Percentiles rank a stretch among this genome's conserved stretches.
Conservation (phyloP, 2,888 invertebrate species). For the Hemaris fuciformis region DNA sequence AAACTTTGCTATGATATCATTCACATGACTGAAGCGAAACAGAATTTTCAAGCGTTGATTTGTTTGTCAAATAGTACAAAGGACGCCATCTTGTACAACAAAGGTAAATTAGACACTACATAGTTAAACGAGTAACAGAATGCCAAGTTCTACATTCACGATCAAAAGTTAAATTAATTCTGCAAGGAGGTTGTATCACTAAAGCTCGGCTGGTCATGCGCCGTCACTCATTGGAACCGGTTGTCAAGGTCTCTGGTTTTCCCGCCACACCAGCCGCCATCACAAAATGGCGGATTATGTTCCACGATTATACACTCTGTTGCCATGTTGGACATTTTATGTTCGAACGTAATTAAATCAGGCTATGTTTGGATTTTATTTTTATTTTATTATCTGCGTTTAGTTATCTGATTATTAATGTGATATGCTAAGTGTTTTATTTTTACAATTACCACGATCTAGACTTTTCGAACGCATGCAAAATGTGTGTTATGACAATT, state of each 20-base stretch:
- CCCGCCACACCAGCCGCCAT: slow-evolving; percentile 44
- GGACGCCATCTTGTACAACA: background rate
- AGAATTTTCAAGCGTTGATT: background rate
- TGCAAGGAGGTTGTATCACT: slow-evolving; percentile 11
- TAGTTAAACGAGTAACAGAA: too few relatives aligned
- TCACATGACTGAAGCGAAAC: background rate
- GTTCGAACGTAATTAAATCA: slow-evolving; percentile 7
- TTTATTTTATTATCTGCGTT: background rate
- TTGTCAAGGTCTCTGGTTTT: slow-evolving; percentile 75
- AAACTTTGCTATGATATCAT: background rate
- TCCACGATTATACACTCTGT: slow-evolving; percentile 34
- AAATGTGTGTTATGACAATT: too few relatives aligned
- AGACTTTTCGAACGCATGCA: background rate
- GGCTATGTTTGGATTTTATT: slow-evolving; percentile 2
- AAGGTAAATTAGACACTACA: background rate
- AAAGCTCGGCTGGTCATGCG: slow-evolving; percentile 20
- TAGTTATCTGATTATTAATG: background rate
- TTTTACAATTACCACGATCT: background rate
- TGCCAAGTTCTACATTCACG: background rate
- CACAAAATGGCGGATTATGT: slow-evolving; percentile 56
- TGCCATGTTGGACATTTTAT: slow-evolving; percentile 31
- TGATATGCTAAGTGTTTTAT: background rate
- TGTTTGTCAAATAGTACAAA: background rate
- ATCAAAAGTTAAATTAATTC: slow-evolving; percentile 13
- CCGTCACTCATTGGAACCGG: slow-evolving; percentile 60